These are phyloP conservation scores for Callospermophilus lateralis DNA, from an alignment of 2,113 vertebrate species.

Conservation along the genomic window DNA sequence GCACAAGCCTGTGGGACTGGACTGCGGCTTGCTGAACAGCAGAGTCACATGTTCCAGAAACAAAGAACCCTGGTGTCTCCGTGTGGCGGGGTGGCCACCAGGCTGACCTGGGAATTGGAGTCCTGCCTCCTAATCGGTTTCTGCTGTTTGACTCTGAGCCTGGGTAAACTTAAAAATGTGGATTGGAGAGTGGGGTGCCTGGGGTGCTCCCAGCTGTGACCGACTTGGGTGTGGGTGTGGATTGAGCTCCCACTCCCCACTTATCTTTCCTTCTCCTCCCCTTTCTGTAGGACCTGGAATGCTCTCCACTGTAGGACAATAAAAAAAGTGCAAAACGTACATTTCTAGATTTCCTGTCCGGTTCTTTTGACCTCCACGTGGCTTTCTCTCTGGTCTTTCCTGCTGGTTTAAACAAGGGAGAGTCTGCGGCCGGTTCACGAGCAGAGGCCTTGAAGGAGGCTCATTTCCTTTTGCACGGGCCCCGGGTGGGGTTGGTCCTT, in stretches of 20 bases:
- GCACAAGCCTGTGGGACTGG: no score
- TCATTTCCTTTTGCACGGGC: neutral
- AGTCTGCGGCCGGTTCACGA: neutral
- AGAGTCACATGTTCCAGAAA: fast-evolving
- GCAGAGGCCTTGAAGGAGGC: neutral
- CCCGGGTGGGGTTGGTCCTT: no score
- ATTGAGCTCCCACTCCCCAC: neutral
- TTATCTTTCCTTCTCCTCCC: no score
- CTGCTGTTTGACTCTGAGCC: neutral
- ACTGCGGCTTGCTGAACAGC: no score
- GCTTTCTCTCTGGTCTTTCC: neutral
- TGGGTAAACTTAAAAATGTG: neutral
- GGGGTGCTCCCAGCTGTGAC: neutral
- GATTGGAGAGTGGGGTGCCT: fast-evolving
- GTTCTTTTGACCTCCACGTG: neutral
- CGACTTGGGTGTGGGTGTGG: fast-evolving
- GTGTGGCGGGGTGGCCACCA: fast-evolving
- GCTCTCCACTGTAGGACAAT: neutral
- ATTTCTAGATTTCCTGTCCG: neutral
- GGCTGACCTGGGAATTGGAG: neutral
- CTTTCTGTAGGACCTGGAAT: neutral
- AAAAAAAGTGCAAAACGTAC: fast-evolving
- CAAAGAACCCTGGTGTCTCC: neutral
- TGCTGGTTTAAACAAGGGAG: neutral
- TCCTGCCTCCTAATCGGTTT: neutral